phyloP scores from a whole-genome alignment of 1,140 invertebrate genomes.

The Helicoverpa zea region DNA sequence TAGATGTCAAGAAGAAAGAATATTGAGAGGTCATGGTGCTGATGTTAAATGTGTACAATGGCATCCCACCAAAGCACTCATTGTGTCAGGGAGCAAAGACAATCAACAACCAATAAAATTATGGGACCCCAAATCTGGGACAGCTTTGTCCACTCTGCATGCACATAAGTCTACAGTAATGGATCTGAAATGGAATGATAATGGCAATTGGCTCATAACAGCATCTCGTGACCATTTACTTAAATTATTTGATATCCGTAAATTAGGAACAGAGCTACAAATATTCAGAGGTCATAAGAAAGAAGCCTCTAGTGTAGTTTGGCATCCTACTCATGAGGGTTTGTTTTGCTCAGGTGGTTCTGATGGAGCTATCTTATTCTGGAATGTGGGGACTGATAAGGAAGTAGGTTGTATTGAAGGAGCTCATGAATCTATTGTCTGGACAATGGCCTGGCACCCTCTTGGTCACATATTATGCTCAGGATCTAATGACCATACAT shows the following conservation, averaged over 20 bases:
- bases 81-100: slow-evolving; percentile 99
- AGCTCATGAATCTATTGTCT: slow-evolving; percentile 99
- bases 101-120: slow-evolving; percentile 99
- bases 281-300: slow-evolving; percentile 99
- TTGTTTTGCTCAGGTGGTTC: slow-evolving; percentile 98
- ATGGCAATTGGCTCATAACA: slow-evolving; percentile 99
- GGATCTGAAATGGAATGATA: slow-evolving; percentile 99
- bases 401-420: slow-evolving; percentile 99
- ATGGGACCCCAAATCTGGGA: slow-evolving; percentile 99
- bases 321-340: slow-evolving; percentile 99
- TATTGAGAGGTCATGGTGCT: slow-evolving; percentile 98
- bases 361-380: slow-evolving; percentile 99
- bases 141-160: slow-evolving; percentile 95
- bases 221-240: slow-evolving; percentile 99
- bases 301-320: slow-evolving; percentile 98
- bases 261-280: slow-evolving; percentile 97
- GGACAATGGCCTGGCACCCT: slow-evolving; percentile 99
- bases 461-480: slow-evolving; percentile 99
- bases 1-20: slow-evolving; percentile 98
- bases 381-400: slow-evolving; percentile 99
- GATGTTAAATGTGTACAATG: slow-evolving; percentile 99
- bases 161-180: slow-evolving; percentile 99
- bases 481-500: slow-evolving; percentile 99
- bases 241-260: slow-evolving; percentile 99
- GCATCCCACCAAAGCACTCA: slow-evolving; percentile 99